phyloP scores from a whole-genome alignment of 2,113 vertebrate genomes.

The Oriolus oriolus region DNA sequence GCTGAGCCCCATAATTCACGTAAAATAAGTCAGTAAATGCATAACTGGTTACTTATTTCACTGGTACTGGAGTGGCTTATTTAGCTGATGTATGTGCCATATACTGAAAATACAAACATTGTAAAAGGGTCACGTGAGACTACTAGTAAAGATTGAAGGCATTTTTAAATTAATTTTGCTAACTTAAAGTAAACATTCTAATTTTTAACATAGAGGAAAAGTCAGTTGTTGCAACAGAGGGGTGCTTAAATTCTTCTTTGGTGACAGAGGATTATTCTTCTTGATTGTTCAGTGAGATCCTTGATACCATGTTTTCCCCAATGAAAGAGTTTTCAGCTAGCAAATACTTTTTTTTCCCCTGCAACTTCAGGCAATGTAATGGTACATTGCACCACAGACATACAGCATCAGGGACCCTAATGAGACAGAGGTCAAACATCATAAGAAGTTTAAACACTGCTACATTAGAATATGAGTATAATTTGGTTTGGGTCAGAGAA shows the following conservation, averaged over 20 bases:
- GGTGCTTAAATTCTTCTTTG: neutral
- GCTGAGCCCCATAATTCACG: accelerated
- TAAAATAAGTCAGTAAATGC: neutral
- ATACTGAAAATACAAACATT: neutral
- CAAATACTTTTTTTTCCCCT: neutral
- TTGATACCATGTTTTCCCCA: neutral
- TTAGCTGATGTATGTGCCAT: neutral
- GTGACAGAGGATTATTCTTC: neutral
- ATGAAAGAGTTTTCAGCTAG: neutral
- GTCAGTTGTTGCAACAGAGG: neutral
- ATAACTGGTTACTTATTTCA: neutral
- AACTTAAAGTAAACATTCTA: neutral
- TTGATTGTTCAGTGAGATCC: neutral
- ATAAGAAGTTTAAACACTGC: neutral
- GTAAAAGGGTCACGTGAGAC: neutral
- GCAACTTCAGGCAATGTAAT: neutral
- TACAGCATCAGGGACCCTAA: neutral
- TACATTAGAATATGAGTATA: neutral
- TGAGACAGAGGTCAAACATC: neutral
- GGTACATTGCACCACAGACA: neutral
- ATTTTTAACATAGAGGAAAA: neutral
- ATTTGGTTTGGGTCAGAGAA: slow-evolving; percentile 20
- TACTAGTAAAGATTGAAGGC: neutral
- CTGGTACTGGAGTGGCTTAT: neutral
- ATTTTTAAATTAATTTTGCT: neutral